Evolutionary conservation across 2,888 invertebrate genomes (phyloP).

Genomic region (Abrostola triplasia): DNA sequence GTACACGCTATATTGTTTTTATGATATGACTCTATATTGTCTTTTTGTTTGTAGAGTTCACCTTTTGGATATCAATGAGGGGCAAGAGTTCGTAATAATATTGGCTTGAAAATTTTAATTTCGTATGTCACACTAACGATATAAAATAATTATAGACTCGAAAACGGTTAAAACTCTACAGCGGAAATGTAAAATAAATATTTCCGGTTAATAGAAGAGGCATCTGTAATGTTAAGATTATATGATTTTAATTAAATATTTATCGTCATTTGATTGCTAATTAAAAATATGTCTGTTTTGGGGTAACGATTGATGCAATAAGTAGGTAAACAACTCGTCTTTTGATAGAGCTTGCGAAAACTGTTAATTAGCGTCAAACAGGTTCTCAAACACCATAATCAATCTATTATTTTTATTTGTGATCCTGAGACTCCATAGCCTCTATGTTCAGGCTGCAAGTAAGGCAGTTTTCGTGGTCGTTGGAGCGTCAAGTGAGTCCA

Average conservation of each 20-base stretch:
- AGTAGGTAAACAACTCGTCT: too few species aligned
- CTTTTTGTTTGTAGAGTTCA: neutral
- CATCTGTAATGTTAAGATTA: neutral
- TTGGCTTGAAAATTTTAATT: neutral
- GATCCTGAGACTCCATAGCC: conserved; percentile 56
- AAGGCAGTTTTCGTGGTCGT: conserved; percentile 80
- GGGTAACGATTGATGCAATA: too few species aligned
- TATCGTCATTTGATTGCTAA: neutral
- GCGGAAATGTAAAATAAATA: conserved; percentile 9
- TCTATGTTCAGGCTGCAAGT: conserved; percentile 53
- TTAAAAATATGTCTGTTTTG: neutral
- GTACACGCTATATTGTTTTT: too few species aligned
- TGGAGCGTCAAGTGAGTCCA: conserved; percentile 82
- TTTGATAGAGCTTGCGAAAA: too few species aligned
- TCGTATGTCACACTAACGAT: neutral
- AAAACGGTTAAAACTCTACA: neutral
- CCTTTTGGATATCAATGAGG: neutral
- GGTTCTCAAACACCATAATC: too few species aligned
- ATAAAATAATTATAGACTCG: neutral
- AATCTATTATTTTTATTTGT: neutral
- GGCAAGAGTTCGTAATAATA: neutral
- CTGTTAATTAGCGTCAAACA: too few species aligned
- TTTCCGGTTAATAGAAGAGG: conserved; percentile 15
- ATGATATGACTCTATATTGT: too few species aligned
- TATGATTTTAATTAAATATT: neutral